A percentile compares a stretch with the other conserved stretches of the same genome.
phyloP scores from a whole-genome alignment of 2,113 vertebrate species.

The Formicarius rufipectus region DNA sequence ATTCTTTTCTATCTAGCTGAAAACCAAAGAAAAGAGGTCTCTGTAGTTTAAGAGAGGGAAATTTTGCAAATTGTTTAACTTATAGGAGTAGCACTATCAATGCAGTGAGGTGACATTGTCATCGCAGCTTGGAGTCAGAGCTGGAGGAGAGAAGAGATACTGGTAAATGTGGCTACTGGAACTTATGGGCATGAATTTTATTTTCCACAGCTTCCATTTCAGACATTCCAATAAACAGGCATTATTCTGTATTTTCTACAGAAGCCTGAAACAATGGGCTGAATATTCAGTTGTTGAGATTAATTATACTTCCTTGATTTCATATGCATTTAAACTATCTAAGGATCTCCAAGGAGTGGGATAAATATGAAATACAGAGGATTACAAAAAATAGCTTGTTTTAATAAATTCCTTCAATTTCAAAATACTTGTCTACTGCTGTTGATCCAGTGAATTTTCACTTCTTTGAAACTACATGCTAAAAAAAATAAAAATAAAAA shows the following conservation, averaged over 20 bases:
- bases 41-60: background rate
- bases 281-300: background rate
- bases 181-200: background rate
- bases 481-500: background rate
- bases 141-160: background rate
- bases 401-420: background rate
- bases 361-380: background rate
- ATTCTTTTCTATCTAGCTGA: background rate
- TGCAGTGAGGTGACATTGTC: background rate
- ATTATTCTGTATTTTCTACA: background rate
- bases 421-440: background rate
- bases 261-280: background rate
- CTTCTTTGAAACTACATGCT: background rate
- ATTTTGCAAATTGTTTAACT: background rate
- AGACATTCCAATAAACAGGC: background rate
- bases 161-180: background rate
- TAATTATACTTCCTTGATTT: background rate
- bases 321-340: background rate
- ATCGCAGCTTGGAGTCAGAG: background rate
- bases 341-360: background rate
- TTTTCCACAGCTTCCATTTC: background rate
- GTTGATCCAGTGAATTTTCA: background rate
- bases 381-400: background rate
- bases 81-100: background rate
- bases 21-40: background rate